Conservation (phyloP, 2,888 invertebrate species). For the Ypsolopha sequella region DNA sequence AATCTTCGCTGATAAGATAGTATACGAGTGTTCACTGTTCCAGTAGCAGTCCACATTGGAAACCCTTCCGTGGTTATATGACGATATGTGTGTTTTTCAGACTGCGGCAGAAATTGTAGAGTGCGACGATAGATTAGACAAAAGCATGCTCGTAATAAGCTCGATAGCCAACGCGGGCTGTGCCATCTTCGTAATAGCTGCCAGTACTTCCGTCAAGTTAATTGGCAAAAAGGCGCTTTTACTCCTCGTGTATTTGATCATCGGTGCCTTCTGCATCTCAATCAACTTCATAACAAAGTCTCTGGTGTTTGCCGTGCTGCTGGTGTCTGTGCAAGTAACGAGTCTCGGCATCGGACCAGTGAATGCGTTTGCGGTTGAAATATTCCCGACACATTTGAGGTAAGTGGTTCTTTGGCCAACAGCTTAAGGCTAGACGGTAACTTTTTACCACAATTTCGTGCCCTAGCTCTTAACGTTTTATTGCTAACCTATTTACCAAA, state of each 20-base stretch:
- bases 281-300: constrained; percentile 49
- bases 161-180: constrained; percentile 38
- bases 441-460: no score
- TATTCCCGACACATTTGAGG: constrained; percentile 61
- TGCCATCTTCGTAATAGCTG: constrained; percentile 33
- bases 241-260: constrained; percentile 28
- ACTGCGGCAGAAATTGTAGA: constrained; percentile 18
- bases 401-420: constrained; percentile 14
- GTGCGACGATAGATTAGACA: constrained; percentile 46
- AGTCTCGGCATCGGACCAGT: constrained; percentile 51
- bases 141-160: constrained; percentile 41
- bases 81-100: constrained; percentile 23
- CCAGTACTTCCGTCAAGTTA: constrained; percentile 41
- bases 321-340: constrained; percentile 42
- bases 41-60: no score
- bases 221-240: constrained; percentile 52
- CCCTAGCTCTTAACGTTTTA: no score
- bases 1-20: no score
- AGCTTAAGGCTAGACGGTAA: no score
- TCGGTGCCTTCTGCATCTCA: constrained; percentile 37
- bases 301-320: constrained; percentile 40
- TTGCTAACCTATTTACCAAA: no score
- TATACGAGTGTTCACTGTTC: no score
- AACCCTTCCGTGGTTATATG: no score
- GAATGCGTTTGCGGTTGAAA: constrained; percentile 53